Evolutionary conservation across 2,797 vertebrate species (phyloP), one percentile per base, ranked within the genome.

Genomic region (Hemitrygon akajei): DNA sequence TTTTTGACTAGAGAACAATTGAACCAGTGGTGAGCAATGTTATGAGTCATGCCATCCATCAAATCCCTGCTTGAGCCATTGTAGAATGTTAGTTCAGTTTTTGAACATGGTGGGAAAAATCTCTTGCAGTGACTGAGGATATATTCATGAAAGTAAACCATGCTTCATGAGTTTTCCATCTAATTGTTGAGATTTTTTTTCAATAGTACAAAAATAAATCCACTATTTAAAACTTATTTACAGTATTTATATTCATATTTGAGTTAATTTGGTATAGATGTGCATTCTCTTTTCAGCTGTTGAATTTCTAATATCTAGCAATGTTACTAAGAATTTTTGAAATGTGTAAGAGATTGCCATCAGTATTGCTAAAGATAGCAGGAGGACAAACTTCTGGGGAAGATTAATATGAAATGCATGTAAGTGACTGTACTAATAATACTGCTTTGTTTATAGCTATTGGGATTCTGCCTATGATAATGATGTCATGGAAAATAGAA

Each of bases 401-500:
- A 63, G 27, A 30, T 63, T 87, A 34, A 63, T 14, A n/a, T 34
- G 30, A n/a, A 14, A n/a, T 60, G 14, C 30, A 11, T 87, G 56
- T 58, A 87, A 34, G 16, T 87, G 34, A 87, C 16, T 20, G 60
- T 69, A 37, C 60, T 89, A 22, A 89, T 89, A 20, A 89, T 2
- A 27, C 47, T 89, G 34, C 73, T 94, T 87, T 84, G 1, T 94
- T 94, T 95, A 94, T 95, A 99, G 99, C 96, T 99, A 99, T 94
- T 99, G 99, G 99, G 99, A 99, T 96, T 97, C 98, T 16, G 97
- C 98, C 11, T 99, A 99, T 2, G 99, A 99, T 0, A 96, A 96
- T 0, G 99, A 99, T 10, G 98, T 99, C 20, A 99, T 99, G 98
- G 98, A 99, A 95, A 98, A 98, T 95, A 96, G 97, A 27, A 98